A percentile compares a stretch with the other conserved stretches of the same genome.
These are phyloP conservation scores for Oryzias celebensis DNA, from an alignment of 2,113 vertebrate species.

Conservation along the genomic window DNA sequence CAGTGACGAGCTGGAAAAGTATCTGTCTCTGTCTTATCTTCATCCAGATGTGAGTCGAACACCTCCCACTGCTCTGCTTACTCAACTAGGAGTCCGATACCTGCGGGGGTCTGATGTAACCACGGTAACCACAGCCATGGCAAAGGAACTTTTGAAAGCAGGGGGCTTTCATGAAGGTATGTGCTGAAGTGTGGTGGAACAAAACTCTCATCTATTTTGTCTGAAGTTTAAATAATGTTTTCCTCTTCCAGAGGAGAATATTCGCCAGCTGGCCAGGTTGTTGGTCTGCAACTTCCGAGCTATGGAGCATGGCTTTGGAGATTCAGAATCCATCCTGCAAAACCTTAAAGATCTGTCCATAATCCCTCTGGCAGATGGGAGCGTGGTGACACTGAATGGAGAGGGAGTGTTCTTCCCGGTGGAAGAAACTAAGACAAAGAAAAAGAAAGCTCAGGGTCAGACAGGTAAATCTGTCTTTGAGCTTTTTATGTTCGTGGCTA, in stretches of 20 bases:
- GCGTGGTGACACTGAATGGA: constrained; percentile 66
- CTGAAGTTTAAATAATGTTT: too few relatives aligned
- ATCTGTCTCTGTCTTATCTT: constrained; percentile 79
- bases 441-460: constrained; percentile 41
- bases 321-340: constrained; percentile 66
- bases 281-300: constrained; percentile 81
- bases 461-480: constrained; percentile 50
- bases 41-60: constrained; percentile 66
- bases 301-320: constrained; percentile 75
- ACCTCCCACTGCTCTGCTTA: constrained; percentile 71
- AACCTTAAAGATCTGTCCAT: constrained; percentile 74
- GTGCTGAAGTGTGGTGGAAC: neutral
- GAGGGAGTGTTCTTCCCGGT: constrained; percentile 78
- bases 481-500: neutral
- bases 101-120: constrained; percentile 72
- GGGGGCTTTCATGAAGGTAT: constrained; percentile 62
- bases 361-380: constrained; percentile 78
- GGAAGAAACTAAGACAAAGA: constrained; percentile 54
- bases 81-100: constrained; percentile 74
- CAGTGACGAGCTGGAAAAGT: constrained; percentile 68
- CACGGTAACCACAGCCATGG: constrained; percentile 77
- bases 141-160: constrained; percentile 63
- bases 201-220: too few relatives aligned
- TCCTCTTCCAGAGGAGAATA: constrained; percentile 50
- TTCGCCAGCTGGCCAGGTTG: constrained; percentile 73